Base-by-base conservation (phyloP, 2,113 vertebrate genomes). In the Sphaerodactylus townsendi region DNA sequence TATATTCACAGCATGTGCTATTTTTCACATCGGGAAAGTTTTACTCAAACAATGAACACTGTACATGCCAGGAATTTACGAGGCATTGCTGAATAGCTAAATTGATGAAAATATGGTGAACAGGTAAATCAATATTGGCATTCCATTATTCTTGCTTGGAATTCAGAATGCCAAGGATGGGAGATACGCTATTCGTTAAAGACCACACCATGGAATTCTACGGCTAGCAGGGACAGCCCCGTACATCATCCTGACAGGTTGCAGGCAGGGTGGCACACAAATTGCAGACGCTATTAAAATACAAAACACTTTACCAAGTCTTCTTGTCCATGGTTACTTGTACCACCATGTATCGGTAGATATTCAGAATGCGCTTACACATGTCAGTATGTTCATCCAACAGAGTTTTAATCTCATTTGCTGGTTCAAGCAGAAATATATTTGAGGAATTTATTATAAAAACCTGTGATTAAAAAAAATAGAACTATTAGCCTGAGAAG, bases 311-410 rank as follows among this genome's bases (percentile, higher is more conserved):
- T 96, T 98, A 99, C 99, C 99, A 99, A 91, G 98, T 99, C 92
- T 98, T 99, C 95, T 99, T 98, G 95, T 99, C 98, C 99, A 99
- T 99, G 89, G 97, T 98, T 91, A 99, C 97, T 93, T 99, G 98
- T 87, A 99, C 99, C 86, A 99, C 98, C 94, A 99, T 98, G 93
- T 98, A 98, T 79, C 99, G 98, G 93, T 99, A 99, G 93, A 99
- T 99, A 92, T 99, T 99, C 82, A 99, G 97, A 93, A 99, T 98
- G 76, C 99, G 96, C 95, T 99, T 99, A 95, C 98, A 99, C 98
- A 99, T 99, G 93, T 99, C 98, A 1, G 99, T 98, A 68, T 99
- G 99, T 77, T 99, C 98, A 94, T 99, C 98, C 92, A 99, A 92
- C 74, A 99, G 96, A 82, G 90, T 94, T 95, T 98, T 99, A 94